Percentiles rank a stretch among this genome's conserved stretches.
These are phyloP conservation scores for Bucorvus abyssinicus DNA, from an alignment of 2,797 vertebrate species.

Conservation along the genomic window DNA sequence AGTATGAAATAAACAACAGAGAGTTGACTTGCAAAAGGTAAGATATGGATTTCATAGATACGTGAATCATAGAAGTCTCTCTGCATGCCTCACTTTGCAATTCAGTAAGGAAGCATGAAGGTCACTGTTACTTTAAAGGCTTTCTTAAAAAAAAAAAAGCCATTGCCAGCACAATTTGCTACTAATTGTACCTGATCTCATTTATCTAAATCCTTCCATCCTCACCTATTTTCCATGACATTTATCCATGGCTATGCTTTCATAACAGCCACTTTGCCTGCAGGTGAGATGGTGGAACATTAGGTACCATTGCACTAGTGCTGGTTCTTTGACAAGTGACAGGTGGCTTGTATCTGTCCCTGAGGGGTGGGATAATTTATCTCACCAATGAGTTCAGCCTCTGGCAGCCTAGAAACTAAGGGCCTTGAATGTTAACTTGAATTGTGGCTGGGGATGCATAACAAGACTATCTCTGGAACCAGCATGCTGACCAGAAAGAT, in stretches of 20 bases:
- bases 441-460: background rate
- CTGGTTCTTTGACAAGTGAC: conserved; percentile 24
- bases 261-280: background rate
- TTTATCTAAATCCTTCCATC: background rate
- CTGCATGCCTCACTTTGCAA: background rate
- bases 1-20: background rate
- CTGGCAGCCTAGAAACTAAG: background rate
- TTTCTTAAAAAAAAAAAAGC: background rate
- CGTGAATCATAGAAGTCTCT: background rate
- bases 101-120: background rate
- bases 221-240: background rate
- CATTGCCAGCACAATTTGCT: background rate
- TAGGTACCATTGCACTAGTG: background rate
- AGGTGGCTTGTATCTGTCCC: conserved; percentile 20
- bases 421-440: background rate
- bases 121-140: background rate
- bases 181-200: background rate
- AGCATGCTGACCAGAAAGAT: background rate
- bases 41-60: background rate
- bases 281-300: background rate
- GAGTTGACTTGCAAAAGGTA: background rate
- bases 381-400: conserved; percentile 7
- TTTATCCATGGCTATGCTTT: background rate
- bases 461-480: background rate
- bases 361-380: background rate